A percentile compares a stretch with the other conserved stretches of the same genome.
These are phyloP conservation scores for Catajapyx aquilonaris DNA, from an alignment of 1,140 invertebrate species.

Conservation along the genomic window DNA sequence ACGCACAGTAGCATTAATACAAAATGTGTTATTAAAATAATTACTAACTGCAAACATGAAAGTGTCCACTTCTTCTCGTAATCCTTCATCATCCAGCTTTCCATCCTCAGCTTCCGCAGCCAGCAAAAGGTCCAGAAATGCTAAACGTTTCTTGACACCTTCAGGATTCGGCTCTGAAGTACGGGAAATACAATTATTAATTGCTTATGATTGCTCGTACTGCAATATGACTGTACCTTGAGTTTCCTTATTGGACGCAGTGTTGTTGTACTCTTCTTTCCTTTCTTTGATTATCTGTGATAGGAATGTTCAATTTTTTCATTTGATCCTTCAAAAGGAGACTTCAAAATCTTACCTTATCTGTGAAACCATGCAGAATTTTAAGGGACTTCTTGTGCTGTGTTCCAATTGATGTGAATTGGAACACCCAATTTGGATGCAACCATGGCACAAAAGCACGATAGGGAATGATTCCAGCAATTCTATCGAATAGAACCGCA, in stretches of 20 bases:
- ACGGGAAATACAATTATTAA: too few relatives aligned
- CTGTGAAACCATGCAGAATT: slow-evolving; percentile 42
- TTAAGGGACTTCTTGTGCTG: slow-evolving; percentile 32
- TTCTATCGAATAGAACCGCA: slow-evolving; percentile 10
- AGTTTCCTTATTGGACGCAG: neutral
- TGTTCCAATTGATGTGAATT: slow-evolving; percentile 24
- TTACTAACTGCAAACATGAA: neutral
- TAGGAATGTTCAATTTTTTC: neutral
- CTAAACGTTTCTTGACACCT: too few relatives aligned
- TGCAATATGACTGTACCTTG: too few relatives aligned
- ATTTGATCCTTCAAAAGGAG: neutral
- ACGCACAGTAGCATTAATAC: too few relatives aligned
- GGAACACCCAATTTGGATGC: slow-evolving; percentile 30
- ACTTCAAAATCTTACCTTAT: slow-evolving; percentile 23
- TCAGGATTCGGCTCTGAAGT: too few relatives aligned
- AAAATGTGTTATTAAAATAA: too few relatives aligned
- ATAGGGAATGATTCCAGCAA: slow-evolving; percentile 12
- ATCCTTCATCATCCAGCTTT: neutral
- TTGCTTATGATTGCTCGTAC: too few relatives aligned
- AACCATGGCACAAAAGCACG: slow-evolving; percentile 27
- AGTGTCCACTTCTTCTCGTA: neutral
- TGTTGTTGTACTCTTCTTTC: neutral
- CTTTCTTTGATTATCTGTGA: neutral
- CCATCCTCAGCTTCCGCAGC: neutral
- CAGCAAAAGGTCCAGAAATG: neutral